These are phyloP conservation scores for Panthera tigris DNA, from an alignment of 2,113 vertebrate species.

Conservation along the genomic window DNA sequence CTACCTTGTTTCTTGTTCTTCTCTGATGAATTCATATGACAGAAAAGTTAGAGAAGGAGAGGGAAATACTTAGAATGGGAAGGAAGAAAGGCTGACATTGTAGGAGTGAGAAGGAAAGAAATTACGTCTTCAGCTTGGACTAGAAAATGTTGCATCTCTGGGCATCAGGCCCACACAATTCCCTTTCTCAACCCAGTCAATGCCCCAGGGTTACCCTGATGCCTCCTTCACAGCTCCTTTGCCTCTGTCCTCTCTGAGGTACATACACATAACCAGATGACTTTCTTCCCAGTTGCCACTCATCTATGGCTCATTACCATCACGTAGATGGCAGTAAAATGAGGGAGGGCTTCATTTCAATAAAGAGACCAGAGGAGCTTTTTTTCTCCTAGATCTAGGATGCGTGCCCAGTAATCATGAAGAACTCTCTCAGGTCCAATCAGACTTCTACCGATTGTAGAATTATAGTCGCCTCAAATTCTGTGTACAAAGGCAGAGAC, in stretches of 20 bases:
- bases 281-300: not conserved
- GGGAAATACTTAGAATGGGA: not conserved
- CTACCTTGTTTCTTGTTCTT: not conserved
- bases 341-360: not conserved
- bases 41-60: not conserved
- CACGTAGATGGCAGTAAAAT: not conserved
- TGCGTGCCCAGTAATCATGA: not conserved
- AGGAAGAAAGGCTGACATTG: not conserved
- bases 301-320: not conserved
- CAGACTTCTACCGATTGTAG: conserved; percentile 19
- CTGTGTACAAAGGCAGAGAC: not conserved
- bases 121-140: not conserved
- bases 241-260: not conserved
- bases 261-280: not conserved
- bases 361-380: not conserved
- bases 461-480: conserved; percentile 26
- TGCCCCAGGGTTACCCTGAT: not conserved
- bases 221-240: not conserved
- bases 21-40: not conserved
- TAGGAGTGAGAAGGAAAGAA: not conserved
- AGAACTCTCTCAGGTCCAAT: not conserved
- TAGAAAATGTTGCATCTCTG: not conserved
- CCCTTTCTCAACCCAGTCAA: not conserved
- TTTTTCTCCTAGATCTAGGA: not conserved
- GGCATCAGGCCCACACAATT: not conserved